A percentile compares a stretch with the other conserved stretches of the same genome.
These are phyloP conservation scores for Danio rerio DNA, from an alignment of 2,113 vertebrate genomes.

Conservation along the genomic window DNA sequence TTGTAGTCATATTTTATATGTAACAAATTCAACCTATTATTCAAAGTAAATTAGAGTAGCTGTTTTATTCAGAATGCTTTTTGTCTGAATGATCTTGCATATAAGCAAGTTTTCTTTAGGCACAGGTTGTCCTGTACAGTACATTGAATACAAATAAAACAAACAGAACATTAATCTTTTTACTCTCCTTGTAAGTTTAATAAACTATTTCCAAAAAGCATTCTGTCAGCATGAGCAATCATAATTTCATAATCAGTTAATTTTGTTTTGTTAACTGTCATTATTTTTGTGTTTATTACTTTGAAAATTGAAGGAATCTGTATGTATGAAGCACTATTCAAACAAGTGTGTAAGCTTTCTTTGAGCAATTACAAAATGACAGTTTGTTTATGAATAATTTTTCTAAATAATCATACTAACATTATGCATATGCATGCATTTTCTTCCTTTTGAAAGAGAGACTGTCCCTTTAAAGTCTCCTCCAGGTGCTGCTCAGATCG, in stretches of 20 bases:
- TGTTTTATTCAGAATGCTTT: background rate
- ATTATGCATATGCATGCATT: background rate
- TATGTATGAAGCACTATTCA: background rate
- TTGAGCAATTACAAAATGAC: background rate
- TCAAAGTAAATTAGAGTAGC: background rate
- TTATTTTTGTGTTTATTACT: background rate
- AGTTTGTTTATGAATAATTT: background rate
- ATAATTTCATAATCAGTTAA: background rate
- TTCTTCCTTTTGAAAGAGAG: background rate
- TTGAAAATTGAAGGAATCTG: background rate
- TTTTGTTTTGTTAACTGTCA: background rate
- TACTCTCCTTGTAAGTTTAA: background rate
- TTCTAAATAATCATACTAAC: background rate
- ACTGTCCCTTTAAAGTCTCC: slow-evolving; percentile 44
- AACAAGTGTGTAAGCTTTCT: background rate
- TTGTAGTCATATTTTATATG: background rate
- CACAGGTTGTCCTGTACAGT: background rate
- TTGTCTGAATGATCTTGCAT: background rate
- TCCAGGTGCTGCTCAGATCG: slow-evolving; percentile 43
- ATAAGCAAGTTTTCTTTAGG: background rate
- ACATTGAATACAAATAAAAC: background rate
- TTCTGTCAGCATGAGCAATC: background rate
- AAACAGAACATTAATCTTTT: background rate
- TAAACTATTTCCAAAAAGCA: background rate
- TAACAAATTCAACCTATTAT: background rate